These are phyloP conservation scores for Dufourea novaeangliae DNA, from an alignment of 1,140 invertebrate genomes.

Conservation along the genomic window DNA sequence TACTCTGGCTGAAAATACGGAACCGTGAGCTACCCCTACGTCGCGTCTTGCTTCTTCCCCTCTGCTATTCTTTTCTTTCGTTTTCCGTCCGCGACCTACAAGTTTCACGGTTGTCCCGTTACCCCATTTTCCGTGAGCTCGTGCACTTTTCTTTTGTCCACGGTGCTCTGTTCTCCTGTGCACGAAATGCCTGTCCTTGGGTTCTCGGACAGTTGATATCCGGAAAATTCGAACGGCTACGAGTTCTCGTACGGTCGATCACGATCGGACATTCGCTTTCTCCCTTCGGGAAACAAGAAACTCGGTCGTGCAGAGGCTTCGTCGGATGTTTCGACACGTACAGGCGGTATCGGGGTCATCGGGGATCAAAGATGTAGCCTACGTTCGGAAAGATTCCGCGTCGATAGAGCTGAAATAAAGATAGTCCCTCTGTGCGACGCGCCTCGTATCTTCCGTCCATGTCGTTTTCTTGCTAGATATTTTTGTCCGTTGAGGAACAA, in stretches of 20 bases:
- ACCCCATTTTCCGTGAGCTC: slow-evolving; percentile 25
- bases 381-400: slow-evolving; percentile 28
- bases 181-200: not conserved
- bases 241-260: not conserved
- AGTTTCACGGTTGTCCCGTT: slow-evolving; percentile 39
- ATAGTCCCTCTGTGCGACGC: not conserved
- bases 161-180: no score
- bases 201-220: not conserved
- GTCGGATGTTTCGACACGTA: slow-evolving; percentile 38
- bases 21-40: slow-evolving; percentile 35
- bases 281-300: slow-evolving; percentile 4
- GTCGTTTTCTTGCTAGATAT: not conserved
- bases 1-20: slow-evolving; percentile 44
- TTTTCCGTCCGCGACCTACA: slow-evolving; percentile 15
- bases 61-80: not conserved
- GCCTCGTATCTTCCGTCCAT: not conserved
- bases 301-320: not conserved
- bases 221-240: not conserved
- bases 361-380: slow-evolving; percentile 45
- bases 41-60: not conserved
- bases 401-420: not conserved
- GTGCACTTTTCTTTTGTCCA: slow-evolving; percentile 11
- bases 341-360: slow-evolving; percentile 30
- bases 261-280: not conserved
- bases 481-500: no score